Evolutionary conservation across 2,888 invertebrate species (phyloP).

Genomic region (Pachycephus smyrnensis): DNA sequence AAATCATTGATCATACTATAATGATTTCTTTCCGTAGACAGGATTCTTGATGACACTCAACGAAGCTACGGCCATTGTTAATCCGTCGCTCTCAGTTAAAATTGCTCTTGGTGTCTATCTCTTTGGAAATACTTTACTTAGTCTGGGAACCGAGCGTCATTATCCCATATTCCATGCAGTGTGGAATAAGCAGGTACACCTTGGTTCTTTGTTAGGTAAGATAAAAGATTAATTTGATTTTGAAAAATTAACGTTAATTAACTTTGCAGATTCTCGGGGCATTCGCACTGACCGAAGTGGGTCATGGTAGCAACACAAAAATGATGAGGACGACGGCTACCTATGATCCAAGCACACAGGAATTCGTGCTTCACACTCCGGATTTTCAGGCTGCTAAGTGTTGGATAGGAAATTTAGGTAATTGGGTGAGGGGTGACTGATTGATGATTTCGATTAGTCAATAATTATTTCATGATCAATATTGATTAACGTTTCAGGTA

Average conservation of each 20-base stretch:
- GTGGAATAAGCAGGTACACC: slow-evolving; percentile 76
- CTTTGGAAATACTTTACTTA: slow-evolving; percentile 80
- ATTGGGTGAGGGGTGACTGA: not conserved
- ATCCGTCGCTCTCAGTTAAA: slow-evolving; percentile 82
- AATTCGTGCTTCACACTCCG: slow-evolving; percentile 81
- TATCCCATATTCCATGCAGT: slow-evolving; percentile 77
- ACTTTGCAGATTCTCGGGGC: slow-evolving; percentile 73
- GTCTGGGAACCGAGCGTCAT: slow-evolving; percentile 82
- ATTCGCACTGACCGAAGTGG: slow-evolving; percentile 89
- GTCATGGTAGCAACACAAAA: slow-evolving; percentile 91
- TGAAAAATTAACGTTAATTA: not conserved
- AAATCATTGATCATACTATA: not conserved
- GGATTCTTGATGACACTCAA: slow-evolving; percentile 81
- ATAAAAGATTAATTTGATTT: not conserved
- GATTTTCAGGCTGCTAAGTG: slow-evolving; percentile 84
- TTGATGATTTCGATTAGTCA: not conserved
- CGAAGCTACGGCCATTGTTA: slow-evolving; percentile 78
- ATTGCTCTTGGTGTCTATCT: slow-evolving; percentile 81
- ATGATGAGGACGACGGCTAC: slow-evolving; percentile 89
- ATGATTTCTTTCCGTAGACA: slow-evolving; percentile 69
- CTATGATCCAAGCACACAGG: slow-evolving; percentile 78
- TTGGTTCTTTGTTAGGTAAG: not conserved
- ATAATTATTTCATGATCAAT: not conserved
- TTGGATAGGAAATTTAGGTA: slow-evolving; percentile 86
- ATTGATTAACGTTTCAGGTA: slow-evolving; percentile 68